Conservation (phyloP, 2,113 vertebrate species). For the Alligator sinensis region DNA sequence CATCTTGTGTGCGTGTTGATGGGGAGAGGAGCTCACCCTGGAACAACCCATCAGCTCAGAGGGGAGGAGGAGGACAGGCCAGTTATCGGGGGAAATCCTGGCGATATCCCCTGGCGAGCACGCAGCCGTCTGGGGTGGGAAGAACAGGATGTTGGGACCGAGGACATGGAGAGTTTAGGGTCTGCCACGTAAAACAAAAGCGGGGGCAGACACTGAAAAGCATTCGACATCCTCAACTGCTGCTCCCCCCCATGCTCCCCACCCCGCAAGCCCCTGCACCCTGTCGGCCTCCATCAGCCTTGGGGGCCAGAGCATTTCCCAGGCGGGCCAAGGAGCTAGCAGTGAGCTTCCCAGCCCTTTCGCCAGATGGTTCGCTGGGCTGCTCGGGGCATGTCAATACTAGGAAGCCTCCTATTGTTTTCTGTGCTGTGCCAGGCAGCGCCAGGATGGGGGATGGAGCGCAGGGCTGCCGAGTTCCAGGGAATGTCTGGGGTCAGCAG, state of each 20-base stretch:
- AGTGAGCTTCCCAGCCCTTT: background rate
- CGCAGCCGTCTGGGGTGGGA: background rate
- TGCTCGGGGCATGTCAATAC: background rate
- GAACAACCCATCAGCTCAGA: background rate
- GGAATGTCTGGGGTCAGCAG: background rate
- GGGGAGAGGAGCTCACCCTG: background rate
- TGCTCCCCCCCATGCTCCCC: background rate
- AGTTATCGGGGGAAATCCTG: background rate
- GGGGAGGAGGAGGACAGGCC: background rate
- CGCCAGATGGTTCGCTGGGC: background rate
- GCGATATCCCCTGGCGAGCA: background rate
- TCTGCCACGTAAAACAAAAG: background rate
- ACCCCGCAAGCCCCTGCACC: background rate
- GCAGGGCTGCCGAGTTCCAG: background rate
- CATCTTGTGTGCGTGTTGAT: background rate
- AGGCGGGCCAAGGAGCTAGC: background rate
- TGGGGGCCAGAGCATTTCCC: background rate
- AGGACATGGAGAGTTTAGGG: background rate
- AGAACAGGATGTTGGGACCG: background rate
- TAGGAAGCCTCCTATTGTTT: background rate
- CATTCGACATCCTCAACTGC: background rate
- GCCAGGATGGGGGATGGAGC: background rate
- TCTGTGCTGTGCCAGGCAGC: background rate
- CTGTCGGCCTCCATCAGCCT: background rate
- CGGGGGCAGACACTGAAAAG: background rate